Conservation (phyloP, 2,888 invertebrate genomes). For the Gryllus longicercus region DNA sequence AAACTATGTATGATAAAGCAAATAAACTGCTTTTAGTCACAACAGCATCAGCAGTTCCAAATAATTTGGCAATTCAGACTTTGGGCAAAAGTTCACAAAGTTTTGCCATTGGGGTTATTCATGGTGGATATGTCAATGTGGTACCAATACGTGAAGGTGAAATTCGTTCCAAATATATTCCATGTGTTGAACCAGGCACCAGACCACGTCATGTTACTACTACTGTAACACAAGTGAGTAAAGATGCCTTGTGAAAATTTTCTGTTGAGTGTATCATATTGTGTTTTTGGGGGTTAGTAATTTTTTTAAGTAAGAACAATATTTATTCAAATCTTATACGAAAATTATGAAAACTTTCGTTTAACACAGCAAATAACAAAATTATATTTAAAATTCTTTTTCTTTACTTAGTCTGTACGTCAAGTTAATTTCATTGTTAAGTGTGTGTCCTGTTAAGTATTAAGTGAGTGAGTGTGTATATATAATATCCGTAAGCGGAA, state of each 20-base stretch:
- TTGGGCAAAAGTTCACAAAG: slow-evolving; percentile 34
- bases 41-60: slow-evolving; percentile 41
- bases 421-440: too few species aligned
- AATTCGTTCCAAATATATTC: slow-evolving; percentile 39
- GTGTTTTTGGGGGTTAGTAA: too few species aligned
- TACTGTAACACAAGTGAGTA: slow-evolving; percentile 31
- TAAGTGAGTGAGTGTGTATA: too few species aligned
- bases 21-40: slow-evolving; percentile 39
- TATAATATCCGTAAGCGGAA: too few species aligned
- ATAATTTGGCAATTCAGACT: slow-evolving; percentile 40
- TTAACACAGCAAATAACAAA: too few species aligned
- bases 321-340: too few species aligned
- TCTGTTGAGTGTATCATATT: too few species aligned
- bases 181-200: slow-evolving; percentile 36
- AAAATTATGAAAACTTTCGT: too few species aligned
- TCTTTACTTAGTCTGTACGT: too few species aligned
- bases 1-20: slow-evolving; percentile 40
- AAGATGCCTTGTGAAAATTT: not conserved
- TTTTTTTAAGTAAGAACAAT: too few species aligned
- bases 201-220: slow-evolving; percentile 32
- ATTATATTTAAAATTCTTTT: too few species aligned
- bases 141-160: slow-evolving; percentile 38
- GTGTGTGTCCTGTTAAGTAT: too few species aligned
- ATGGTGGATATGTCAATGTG: slow-evolving; percentile 41
- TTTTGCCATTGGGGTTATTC: slow-evolving; percentile 40